These are phyloP conservation scores for Synanthedon vespiformis DNA, from an alignment of 2,888 invertebrate genomes.

Conservation along the genomic window DNA sequence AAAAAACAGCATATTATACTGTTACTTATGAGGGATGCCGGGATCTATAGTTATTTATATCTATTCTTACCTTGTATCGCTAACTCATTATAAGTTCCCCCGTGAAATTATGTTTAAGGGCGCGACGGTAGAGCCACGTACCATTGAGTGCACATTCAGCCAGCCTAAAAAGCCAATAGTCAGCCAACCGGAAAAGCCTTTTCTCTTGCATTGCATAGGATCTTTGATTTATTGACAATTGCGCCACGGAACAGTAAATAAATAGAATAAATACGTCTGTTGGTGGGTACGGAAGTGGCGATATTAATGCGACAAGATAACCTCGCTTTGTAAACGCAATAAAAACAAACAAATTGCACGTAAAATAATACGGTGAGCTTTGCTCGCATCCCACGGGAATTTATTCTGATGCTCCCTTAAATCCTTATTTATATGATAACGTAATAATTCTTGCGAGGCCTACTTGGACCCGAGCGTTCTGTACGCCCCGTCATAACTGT, in stretches of 20 bases:
- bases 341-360: conserved; percentile 60
- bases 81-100: no score
- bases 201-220: no score
- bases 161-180: no score
- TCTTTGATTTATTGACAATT: neutral
- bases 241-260: neutral
- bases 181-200: no score
- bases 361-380: conserved; percentile 46
- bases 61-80: no score
- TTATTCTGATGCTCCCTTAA: conserved; percentile 49
- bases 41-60: no score
- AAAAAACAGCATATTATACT: no score
- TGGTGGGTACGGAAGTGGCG: neutral
- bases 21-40: no score
- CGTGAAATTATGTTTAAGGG: no score
- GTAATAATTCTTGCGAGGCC: conserved; percentile 38
- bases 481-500: neutral
- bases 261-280: neutral
- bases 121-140: no score
- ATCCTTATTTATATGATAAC: conserved; percentile 65
- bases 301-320: conserved; percentile 22
- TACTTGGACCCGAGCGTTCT: conserved; percentile 1
- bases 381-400: conserved; percentile 28
- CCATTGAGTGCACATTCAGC: no score
- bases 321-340: conserved; percentile 25